Conservation (phyloP, 2,113 vertebrate genomes). For the Lontra canadensis region DNA sequence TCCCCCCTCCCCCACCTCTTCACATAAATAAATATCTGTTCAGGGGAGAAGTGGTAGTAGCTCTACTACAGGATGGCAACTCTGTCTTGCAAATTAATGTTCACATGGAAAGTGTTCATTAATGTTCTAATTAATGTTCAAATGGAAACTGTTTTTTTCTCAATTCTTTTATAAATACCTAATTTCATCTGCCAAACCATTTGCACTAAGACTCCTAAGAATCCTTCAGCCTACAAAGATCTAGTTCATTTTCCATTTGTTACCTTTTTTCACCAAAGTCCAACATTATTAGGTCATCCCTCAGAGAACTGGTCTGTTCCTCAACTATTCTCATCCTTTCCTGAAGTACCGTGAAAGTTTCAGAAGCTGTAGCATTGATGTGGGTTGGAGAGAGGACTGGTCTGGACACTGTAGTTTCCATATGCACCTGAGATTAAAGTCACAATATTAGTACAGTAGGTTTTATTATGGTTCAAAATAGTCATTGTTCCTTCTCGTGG, state of each 20-base stretch:
- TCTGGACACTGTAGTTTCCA: slow-evolving; percentile 65
- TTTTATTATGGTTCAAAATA: background rate
- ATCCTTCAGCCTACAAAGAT: background rate
- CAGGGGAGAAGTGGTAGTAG: background rate
- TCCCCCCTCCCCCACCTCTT: background rate
- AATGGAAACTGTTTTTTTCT: background rate
- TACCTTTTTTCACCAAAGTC: slow-evolving; percentile 73
- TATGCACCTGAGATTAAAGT: slow-evolving; percentile 28
- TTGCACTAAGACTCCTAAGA: background rate
- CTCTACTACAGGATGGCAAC: background rate
- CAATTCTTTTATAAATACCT: background rate
- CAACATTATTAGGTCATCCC: slow-evolving; percentile 77
- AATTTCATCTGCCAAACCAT: background rate
- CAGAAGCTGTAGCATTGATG: slow-evolving; percentile 77
- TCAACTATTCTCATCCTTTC: slow-evolving; percentile 83
- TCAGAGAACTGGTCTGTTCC: slow-evolving; percentile 80
- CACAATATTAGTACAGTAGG: background rate
- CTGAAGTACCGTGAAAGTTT: slow-evolving; percentile 79
- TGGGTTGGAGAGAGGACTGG: slow-evolving; percentile 70
- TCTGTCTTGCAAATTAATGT: background rate
- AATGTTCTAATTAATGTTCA: background rate
- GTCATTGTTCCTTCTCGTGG: background rate
- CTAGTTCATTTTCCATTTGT: background rate
- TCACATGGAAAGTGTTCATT: background rate
- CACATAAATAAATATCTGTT: background rate